Conservation (phyloP, 2,113 vertebrate genomes). For the Phylloscopus whistleri region DNA sequence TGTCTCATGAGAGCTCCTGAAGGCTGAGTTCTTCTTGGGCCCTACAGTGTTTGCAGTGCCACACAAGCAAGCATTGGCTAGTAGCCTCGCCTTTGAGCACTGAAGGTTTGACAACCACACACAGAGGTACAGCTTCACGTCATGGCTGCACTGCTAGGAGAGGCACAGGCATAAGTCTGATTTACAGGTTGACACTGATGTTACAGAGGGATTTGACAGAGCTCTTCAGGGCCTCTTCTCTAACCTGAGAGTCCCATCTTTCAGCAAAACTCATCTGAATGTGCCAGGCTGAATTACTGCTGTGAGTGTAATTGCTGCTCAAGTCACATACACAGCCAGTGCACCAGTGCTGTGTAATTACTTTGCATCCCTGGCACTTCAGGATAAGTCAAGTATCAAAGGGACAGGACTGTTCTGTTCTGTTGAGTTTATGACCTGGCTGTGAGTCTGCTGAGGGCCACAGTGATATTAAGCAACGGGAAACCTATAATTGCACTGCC, state of each 20-base stretch:
- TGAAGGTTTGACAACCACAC: neutral
- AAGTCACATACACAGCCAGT: neutral
- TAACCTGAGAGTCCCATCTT: neutral
- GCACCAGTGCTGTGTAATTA: neutral
- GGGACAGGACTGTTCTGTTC: neutral
- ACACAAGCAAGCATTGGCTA: neutral
- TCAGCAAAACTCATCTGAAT: neutral
- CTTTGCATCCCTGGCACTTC: neutral
- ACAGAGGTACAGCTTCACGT: neutral
- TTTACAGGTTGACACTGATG: neutral
- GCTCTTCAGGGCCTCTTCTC: neutral
- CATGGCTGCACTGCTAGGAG: neutral
- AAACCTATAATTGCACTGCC: neutral
- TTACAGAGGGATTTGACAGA: neutral
- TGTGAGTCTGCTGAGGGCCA: neutral
- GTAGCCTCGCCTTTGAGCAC: neutral
- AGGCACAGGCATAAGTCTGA: neutral
- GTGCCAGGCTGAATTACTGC: conserved; percentile 30
- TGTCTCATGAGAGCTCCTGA: neutral
- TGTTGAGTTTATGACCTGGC: conserved; percentile 17
- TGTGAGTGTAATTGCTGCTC: neutral
- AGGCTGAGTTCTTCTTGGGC: neutral
- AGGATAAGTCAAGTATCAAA: conserved; percentile 10
- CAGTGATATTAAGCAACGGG: neutral
- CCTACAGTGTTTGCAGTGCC: neutral